Evolutionary conservation across 2,797 vertebrate species (phyloP).

Genomic region (Benthosema pterotum): DNA sequence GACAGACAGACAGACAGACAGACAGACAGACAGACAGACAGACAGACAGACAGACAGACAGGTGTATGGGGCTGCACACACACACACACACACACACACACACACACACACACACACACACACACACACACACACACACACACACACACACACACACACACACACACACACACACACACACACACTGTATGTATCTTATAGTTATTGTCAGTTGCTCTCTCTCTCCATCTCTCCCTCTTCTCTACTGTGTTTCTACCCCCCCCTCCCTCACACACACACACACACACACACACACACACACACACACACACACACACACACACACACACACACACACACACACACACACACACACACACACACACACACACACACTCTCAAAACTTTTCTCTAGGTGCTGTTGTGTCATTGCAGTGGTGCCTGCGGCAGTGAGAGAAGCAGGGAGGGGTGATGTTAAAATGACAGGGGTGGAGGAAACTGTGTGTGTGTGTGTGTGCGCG

Average conservation of each 20-base stretch:
- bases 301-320: not conserved
- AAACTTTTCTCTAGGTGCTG: constrained; percentile 46
- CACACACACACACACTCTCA: constrained; percentile 20
- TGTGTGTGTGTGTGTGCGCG: constrained; percentile 16
- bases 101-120: no score
- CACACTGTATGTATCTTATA: no score
- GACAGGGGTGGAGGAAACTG: constrained; percentile 47
- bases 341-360: constrained; percentile 11
- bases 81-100: not conserved
- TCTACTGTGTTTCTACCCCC: not conserved
- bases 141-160: no score
- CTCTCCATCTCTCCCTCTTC: not conserved
- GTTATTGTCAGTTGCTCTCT: not conserved
- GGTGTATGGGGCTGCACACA: no score
- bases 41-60: not conserved
- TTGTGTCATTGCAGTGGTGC: constrained; percentile 71
- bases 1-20: constrained; percentile 19
- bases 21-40: constrained; percentile 1
- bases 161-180: no score
- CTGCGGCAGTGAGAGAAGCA: constrained; percentile 59
- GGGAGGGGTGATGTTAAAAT: constrained; percentile 55
- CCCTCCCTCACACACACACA: constrained; percentile 3
- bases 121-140: not conserved
- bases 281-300: constrained; percentile 12
- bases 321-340: no score